Evolutionary conservation across 2,113 vertebrate genomes (phyloP).

Genomic region (Aptenodytes patagonicus): DNA sequence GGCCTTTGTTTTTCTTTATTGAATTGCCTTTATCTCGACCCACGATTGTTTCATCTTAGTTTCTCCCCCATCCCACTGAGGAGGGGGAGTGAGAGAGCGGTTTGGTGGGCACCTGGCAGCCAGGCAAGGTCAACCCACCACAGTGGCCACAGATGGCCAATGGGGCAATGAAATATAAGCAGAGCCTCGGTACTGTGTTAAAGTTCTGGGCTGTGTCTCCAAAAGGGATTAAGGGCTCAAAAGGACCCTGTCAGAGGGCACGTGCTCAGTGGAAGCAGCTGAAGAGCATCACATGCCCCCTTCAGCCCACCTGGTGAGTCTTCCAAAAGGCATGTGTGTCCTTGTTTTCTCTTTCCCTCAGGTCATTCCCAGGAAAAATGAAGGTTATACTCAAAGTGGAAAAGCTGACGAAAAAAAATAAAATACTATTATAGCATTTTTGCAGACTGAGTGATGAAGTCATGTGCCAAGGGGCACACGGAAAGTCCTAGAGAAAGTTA

Average conservation of each 20-base stretch:
- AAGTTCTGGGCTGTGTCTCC: not conserved
- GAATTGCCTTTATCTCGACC: not conserved
- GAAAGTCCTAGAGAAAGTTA: not conserved
- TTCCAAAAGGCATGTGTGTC: not conserved
- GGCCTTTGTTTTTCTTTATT: not conserved
- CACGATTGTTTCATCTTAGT: not conserved
- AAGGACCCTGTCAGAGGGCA: not conserved
- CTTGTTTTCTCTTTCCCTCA: not conserved
- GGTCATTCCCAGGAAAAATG: not conserved
- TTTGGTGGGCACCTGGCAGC: not conserved
- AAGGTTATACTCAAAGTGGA: not conserved
- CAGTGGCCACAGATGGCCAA: not conserved
- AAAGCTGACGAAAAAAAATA: not conserved
- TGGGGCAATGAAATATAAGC: not conserved
- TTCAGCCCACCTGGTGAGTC: not conserved
- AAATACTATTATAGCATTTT: not conserved
- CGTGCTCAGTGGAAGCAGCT: not conserved
- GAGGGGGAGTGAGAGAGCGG: not conserved
- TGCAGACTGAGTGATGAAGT: not conserved
- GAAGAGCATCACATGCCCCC: not conserved
- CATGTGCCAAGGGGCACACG: not conserved
- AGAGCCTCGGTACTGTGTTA: not conserved
- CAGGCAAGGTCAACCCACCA: not conserved
- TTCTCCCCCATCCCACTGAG: not conserved
- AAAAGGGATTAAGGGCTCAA: not conserved